Conservation (phyloP, 2,797 vertebrate species). For the Buphagus erythrorhynchus region DNA sequence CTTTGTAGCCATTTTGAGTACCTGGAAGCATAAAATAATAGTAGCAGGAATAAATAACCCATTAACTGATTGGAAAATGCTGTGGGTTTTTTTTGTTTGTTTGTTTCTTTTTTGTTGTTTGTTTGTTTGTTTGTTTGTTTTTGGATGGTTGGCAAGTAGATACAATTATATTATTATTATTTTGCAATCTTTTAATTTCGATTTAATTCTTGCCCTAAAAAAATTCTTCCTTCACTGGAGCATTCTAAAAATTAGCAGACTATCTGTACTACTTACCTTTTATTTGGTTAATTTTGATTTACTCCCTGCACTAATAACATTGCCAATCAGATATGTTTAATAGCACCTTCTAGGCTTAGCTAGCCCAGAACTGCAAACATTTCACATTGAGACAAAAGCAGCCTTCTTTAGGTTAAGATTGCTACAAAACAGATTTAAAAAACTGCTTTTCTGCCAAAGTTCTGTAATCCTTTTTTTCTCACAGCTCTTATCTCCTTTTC, state of each 20-base stretch:
- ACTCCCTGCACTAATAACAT: not conserved
- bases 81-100: fast-evolving
- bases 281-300: not conserved
- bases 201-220: not conserved
- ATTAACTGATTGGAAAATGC: not conserved
- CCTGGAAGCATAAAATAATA: not conserved
- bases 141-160: not conserved
- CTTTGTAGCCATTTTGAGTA: not conserved
- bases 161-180: not conserved
- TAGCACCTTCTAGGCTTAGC: not conserved
- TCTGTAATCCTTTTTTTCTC: not conserved
- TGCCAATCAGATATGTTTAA: not conserved
- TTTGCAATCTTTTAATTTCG: not conserved
- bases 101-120: not conserved
- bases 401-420: not conserved
- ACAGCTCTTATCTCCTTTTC: not conserved
- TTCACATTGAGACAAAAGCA: not conserved
- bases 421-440: not conserved
- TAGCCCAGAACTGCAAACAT: not conserved
- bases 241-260: not conserved
- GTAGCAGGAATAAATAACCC: not conserved
- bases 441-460: not conserved
- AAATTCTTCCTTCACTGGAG: not conserved
- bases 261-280: not conserved
- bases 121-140: not conserved